These are phyloP conservation scores for Drosophila rellima DNA, from an alignment of 2,888 invertebrate species.

Conservation along the genomic window DNA sequence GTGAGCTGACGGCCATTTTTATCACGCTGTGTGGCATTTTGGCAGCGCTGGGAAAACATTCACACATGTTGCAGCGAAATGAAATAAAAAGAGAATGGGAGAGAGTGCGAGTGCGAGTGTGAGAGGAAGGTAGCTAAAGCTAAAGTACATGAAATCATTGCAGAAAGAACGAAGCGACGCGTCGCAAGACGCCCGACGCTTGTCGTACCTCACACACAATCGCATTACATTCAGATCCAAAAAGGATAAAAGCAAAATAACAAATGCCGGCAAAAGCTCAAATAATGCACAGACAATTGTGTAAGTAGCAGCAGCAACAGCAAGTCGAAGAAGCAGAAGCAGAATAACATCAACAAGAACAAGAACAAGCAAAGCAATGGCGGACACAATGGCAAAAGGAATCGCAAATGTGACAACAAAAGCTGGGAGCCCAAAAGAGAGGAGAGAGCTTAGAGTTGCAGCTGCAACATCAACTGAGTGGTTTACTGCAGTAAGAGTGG, in stretches of 20 bases:
- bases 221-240: constrained; percentile 69
- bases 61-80: background rate
- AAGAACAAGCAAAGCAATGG: constrained; percentile 29
- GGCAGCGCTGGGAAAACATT: constrained; percentile 41
- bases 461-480: constrained; percentile 21
- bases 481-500: constrained; percentile 10
- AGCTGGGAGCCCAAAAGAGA: constrained; percentile 31
- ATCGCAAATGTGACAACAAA: constrained; percentile 71
- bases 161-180: background rate
- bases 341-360: constrained; percentile 6
- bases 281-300: constrained; percentile 80
- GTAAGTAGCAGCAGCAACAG: constrained; percentile 44
- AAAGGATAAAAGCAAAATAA: constrained; percentile 72
- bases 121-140: background rate
- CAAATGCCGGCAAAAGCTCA: constrained; percentile 73
- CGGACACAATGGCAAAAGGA: constrained; percentile 53
- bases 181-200: constrained; percentile 1
- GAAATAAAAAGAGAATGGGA: background rate
- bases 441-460: constrained; percentile 43
- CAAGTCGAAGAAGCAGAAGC: constrained; percentile 1
- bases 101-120: no score
- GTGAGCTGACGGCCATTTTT: constrained; percentile 34
- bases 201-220: constrained; percentile 54
- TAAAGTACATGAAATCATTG: background rate
- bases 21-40: constrained; percentile 49